Evolutionary conservation across 2,888 invertebrate species (phyloP), one percentile per base, ranked within the genome.

Genomic region (Cheilosia grossa): DNA sequence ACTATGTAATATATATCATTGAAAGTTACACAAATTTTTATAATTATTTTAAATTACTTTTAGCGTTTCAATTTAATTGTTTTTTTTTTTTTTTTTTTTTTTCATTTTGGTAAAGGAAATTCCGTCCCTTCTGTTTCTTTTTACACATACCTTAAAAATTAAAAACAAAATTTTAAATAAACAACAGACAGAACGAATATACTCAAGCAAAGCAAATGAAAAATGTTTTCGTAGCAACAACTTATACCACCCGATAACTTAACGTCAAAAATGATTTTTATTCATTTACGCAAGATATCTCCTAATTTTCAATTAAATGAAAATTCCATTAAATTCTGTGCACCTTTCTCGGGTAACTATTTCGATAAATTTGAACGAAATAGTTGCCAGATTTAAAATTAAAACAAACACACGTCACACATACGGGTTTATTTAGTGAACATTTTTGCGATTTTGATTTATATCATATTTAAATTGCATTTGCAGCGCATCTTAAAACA

Each of bases 261-360:
- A 58, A 69, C 86, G 80, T 82, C 7, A 53, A 74, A 86, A 86
- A 47, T 86, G 80, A 83, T 81, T 37, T 17, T 42, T 37, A 53
- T 81, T 86, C 86, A 86, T 33, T 86, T 64, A 83, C 74, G 87
- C 47, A 77, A 87, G 74, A 51, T 70, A 66, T 78, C 80, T 87
- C 82, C 44, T 63, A 53, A 15, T 56, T 56, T 64, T 72, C 49
- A 7, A 17, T 33, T 64, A 5, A 24, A 19, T 9, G 56, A 83
- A 64, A 63, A 64, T 21, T 33, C 15, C 56, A 21, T 58, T 61
- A 9, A 44, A 24, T 24, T 1, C 24, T 47, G 21, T 24, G 9
- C 51, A 24, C 33, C 53, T 56, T 10, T 64, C 49, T 44, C 40
- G 1, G 37, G 44, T 47, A 74, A 74, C 83, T 83, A 80, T 75